A percentile compares a stretch with the other conserved stretches of the same genome.
phyloP scores from a whole-genome alignment of 2,113 vertebrate genomes.

The Furnarius figulus region DNA sequence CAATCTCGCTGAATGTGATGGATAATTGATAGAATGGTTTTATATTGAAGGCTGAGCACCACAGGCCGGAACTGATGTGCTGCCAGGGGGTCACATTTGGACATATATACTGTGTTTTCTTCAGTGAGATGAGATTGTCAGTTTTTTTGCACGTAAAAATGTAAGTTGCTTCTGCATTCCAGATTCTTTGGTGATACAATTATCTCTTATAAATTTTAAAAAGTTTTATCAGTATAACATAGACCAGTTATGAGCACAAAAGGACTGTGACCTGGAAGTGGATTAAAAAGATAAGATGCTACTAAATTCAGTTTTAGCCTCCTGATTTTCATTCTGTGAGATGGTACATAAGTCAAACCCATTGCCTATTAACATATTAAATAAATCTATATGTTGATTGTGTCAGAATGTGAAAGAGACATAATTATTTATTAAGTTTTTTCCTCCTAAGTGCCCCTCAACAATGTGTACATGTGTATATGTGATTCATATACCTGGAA shows the following conservation, averaged over 20 bases:
- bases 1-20: not conserved
- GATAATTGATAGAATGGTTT: not conserved
- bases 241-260: not conserved
- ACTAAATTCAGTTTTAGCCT: not conserved
- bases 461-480: not conserved
- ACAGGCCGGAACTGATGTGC: fast-evolving
- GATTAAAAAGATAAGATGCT: not conserved
- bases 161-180: not conserved
- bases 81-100: not conserved
- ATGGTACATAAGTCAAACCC: not conserved
- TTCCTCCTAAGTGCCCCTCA: not conserved
- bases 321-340: not conserved
- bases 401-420: not conserved
- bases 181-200: not conserved
- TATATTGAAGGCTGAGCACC: not conserved
- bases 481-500: not conserved
- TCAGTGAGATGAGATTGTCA: not conserved
- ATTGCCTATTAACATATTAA: not conserved
- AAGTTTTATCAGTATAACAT: not conserved
- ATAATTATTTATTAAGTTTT: not conserved
- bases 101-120: not conserved
- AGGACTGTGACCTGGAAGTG: not conserved
- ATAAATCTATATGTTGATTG: not conserved
- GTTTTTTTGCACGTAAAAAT: not conserved
- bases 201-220: not conserved